Base-by-base conservation (phyloP, 2,797 vertebrate species). In the Rachycentron canadum region DNA sequence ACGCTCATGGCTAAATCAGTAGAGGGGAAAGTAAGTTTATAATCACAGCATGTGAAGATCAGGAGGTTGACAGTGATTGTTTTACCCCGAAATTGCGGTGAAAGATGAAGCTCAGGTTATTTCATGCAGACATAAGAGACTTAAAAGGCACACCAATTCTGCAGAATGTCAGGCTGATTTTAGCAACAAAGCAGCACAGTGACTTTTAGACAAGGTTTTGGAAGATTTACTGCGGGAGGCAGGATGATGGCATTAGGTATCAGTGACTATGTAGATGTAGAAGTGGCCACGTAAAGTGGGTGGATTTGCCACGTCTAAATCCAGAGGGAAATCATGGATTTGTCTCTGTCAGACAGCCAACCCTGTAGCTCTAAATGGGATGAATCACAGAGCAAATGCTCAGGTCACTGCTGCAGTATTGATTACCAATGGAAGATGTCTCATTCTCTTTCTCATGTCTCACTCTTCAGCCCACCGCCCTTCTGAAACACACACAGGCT, bases 351-450 rank as follows among this genome's bases (percentile, higher is more conserved):
- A 93, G 92, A 83, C 73, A 84, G 82, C 61, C 83, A 71, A 81
- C 81, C 79, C 80, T 92, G 82, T 53, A 72, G 86, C 85, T 88
- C 86, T 90, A 92, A 93, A 93, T 89, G 88, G 90, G 89, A 93
- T 91, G 92, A 92, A 92, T 90, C 88, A 86, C 83, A 71, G 83
- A 85, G 87, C 85, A 86, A 93, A 90, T 53, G 81, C 88, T 91
- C 88, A 88, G 93, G 91, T 93, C 92, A 91, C 92, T 91, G 91
- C 92, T 88, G 92, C 83, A 90, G 77, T 94, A 95, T 95, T 91
- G 95, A 95, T 95, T 94, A 91, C 91, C 94, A 86, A 92, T 94
- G 82, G 75, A 83, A 89, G 84, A 88, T 61, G 77, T 89, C 92
- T 93, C 88, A 90, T 84, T 90, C 87, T 87, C 86, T 91, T 88